Percentiles rank a stretch among this genome's conserved stretches.
Conservation (phyloP, 2,888 invertebrate species). For the Adela reaumurella region DNA sequence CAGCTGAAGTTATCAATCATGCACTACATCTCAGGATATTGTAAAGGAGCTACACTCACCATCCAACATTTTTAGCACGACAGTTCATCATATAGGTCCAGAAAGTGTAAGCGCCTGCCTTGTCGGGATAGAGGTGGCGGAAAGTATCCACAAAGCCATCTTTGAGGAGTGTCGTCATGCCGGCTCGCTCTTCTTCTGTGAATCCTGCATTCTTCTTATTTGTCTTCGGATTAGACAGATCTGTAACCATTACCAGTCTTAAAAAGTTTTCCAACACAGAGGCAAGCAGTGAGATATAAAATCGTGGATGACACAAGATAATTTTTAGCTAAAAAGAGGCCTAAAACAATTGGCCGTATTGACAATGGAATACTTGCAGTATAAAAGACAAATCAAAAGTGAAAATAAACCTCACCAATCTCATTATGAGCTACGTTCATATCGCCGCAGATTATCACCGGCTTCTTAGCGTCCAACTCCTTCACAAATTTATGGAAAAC, state of each 20-base stretch:
- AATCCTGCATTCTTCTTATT: conserved; percentile 95
- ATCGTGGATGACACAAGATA: too few relatives aligned
- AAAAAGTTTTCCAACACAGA: too few relatives aligned
- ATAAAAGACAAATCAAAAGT: too few relatives aligned
- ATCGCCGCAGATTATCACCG: conserved; percentile 94
- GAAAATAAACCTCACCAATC: too few relatives aligned
- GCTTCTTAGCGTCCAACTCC: conserved; percentile 81
- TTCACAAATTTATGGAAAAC: conserved; percentile 75
- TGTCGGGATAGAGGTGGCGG: conserved; percentile 81
- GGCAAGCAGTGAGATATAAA: too few relatives aligned
- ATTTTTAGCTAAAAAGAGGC: too few relatives aligned
- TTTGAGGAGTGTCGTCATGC: conserved; percentile 78
- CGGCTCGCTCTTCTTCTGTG: conserved; percentile 89
- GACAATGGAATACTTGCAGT: too few relatives aligned
- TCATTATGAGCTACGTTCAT: conserved; percentile 96
- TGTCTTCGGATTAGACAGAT: conserved; percentile 90
- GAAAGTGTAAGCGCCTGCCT: conserved; percentile 81
- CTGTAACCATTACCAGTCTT: conserved; percentile 48
- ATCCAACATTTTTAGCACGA: conserved; percentile 88
- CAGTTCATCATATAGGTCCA: conserved; percentile 93
- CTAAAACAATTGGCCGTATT: too few relatives aligned
- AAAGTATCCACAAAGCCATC: conserved; percentile 87
- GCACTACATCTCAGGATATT: too few relatives aligned
- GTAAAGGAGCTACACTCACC: too few relatives aligned
- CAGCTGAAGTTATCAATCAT: too few relatives aligned